Percentiles rank a stretch among this genome's conserved stretches.
These are phyloP conservation scores for Eulemur coronatus DNA, from an alignment of 2,797 vertebrate species.

Conservation along the genomic window DNA sequence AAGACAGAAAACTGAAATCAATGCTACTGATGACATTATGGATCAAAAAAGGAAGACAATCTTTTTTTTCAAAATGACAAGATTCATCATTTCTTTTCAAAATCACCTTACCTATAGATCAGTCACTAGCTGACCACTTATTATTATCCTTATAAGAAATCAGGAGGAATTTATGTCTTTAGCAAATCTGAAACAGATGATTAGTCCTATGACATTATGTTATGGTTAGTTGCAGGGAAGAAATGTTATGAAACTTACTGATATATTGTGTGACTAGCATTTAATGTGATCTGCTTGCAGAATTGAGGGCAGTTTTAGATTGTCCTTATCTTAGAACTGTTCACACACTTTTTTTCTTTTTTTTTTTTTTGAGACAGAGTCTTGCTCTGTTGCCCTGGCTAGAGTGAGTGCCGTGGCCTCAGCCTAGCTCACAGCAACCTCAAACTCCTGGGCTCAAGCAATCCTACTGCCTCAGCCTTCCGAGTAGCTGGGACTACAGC, in stretches of 20 bases:
- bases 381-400: no score
- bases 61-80: slow-evolving; percentile 1
- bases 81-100: background rate
- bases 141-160: background rate
- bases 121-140: background rate
- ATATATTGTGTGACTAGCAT: background rate
- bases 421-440: no score
- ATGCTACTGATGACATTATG: background rate
- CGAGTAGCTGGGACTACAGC: no score
- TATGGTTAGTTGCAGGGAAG: background rate
- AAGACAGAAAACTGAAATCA: slow-evolving; percentile 33
- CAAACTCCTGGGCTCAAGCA: no score
- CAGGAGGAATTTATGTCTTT: background rate
- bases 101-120: background rate
- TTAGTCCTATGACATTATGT: background rate
- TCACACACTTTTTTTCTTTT: background rate
- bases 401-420: no score
- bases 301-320: slow-evolving; percentile 32
- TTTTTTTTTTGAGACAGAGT: no score
- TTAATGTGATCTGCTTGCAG: background rate
- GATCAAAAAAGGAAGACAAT: background rate
- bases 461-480: no score
- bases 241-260: background rate
- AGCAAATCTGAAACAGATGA: slow-evolving; percentile 14
- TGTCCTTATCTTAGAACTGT: no score